Conservation (phyloP, 2,113 vertebrate species). For the Actenoides lindsayi region DNA sequence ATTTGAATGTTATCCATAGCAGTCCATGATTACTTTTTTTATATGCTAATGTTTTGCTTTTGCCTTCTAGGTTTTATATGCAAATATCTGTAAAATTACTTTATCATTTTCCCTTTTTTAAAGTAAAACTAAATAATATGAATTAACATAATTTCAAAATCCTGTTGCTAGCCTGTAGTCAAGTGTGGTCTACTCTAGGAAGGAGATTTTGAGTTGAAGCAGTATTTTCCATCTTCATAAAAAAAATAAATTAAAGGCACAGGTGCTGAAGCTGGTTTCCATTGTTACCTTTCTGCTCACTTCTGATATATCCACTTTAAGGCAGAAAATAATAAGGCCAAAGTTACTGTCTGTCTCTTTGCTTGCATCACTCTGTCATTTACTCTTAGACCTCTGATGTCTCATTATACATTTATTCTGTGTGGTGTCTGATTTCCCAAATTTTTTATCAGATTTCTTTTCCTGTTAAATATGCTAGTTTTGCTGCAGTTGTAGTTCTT, state of each 20-base stretch:
- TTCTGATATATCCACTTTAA: neutral
- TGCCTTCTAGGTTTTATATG: neutral
- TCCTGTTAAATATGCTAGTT: neutral
- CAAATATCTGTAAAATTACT: neutral
- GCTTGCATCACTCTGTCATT: neutral
- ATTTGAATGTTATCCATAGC: neutral
- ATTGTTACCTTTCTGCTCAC: neutral
- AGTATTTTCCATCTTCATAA: neutral
- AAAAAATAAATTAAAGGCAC: neutral
- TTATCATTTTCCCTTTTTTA: neutral
- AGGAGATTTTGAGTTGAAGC: neutral
- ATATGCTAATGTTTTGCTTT: neutral
- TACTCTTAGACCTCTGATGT: neutral
- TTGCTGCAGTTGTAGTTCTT: neutral
- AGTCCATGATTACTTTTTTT: neutral
- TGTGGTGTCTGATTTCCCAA: neutral
- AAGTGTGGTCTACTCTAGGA: neutral
- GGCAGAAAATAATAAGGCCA: neutral
- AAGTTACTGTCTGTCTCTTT: neutral
- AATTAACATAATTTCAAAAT: neutral
- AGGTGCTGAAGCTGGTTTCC: neutral
- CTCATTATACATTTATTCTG: neutral
- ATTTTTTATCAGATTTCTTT: neutral
- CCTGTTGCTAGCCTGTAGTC: neutral
- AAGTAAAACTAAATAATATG: neutral